Percentiles rank a stretch among this genome's conserved stretches.
phyloP scores from a whole-genome alignment of 2,888 invertebrate species.

The Dysmachus trigonus region DNA sequence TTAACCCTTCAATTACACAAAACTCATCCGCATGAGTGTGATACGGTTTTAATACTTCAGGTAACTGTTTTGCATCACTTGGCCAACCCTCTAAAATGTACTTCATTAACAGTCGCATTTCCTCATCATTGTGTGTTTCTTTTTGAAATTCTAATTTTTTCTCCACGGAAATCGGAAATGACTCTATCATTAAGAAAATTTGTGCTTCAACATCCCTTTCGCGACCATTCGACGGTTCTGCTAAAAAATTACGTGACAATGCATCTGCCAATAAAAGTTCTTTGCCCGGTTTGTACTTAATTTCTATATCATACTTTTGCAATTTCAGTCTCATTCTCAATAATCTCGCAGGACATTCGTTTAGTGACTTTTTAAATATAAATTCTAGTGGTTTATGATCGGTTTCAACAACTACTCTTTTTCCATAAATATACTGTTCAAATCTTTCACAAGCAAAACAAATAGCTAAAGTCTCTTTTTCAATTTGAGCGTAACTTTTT shows the following conservation, averaged over 20 bases:
- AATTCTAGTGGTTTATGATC: constrained; percentile 58
- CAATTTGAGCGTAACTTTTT: constrained; percentile 59
- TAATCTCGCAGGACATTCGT: constrained; percentile 54
- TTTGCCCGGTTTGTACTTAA: constrained; percentile 54
- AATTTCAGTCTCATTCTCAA: constrained; percentile 55
- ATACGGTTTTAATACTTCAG: background rate
- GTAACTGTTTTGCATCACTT: constrained; percentile 42
- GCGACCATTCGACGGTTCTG: constrained; percentile 50
- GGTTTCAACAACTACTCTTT: constrained; percentile 52
- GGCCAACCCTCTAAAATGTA: constrained; percentile 51
- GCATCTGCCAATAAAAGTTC: constrained; percentile 55
- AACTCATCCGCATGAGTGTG: background rate
- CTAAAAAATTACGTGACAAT: constrained; percentile 51
- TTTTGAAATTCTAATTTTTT: constrained; percentile 6
- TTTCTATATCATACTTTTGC: constrained; percentile 52
- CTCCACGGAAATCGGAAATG: constrained; percentile 43
- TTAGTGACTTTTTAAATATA: constrained; percentile 53
- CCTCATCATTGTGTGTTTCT: background rate
- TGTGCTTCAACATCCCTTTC: background rate
- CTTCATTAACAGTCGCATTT: background rate
- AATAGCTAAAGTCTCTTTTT: constrained; percentile 59
- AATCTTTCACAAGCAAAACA: constrained; percentile 57
- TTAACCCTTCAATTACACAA: constrained; percentile 33
- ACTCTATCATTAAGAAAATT: constrained; percentile 45
- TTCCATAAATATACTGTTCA: constrained; percentile 55